These are phyloP conservation scores for Xenops minutus DNA, from an alignment of 2,797 vertebrate species.

Conservation along the genomic window DNA sequence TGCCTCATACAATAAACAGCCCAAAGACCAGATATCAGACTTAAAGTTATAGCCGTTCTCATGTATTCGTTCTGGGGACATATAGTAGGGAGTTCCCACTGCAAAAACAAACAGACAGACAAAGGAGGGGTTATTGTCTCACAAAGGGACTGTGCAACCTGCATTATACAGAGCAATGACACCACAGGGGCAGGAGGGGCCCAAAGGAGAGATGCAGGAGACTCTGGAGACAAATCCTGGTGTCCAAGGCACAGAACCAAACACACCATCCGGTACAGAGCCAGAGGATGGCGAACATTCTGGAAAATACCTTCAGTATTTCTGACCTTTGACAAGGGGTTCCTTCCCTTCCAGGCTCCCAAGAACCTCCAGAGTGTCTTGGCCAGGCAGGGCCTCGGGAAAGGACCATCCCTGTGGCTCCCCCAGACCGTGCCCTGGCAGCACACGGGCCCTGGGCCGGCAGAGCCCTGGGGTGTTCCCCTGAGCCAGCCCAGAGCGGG, in stretches of 20 bases:
- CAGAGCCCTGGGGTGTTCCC: accelerated
- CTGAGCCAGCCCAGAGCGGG: not conserved
- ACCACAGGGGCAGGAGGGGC: not conserved
- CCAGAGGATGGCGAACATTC: not conserved
- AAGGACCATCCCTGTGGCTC: not conserved
- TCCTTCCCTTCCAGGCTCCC: not conserved
- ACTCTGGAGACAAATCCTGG: not conserved
- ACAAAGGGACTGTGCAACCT: not conserved
- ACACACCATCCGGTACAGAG: accelerated
- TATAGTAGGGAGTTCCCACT: conserved; percentile 87
- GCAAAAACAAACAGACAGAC: conserved; percentile 50
- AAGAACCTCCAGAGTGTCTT: not conserved
- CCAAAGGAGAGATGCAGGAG: not conserved
- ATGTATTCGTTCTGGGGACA: conserved; percentile 86
- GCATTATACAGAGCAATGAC: not conserved
- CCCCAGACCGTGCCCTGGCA: not conserved
- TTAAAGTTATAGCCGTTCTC: conserved; percentile 87
- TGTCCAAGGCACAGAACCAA: not conserved
- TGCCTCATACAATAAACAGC: conserved; percentile 83
- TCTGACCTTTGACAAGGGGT: not conserved
- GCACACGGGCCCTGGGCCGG: not conserved
- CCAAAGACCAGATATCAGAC: conserved; percentile 86
- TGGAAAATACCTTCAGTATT: not conserved
- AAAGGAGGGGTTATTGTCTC: not conserved
- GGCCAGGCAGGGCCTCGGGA: not conserved